Percentiles rank a stretch among this genome's conserved stretches.
phyloP scores from a whole-genome alignment of 2,888 invertebrate species.

The Hedychridium roseum region DNA sequence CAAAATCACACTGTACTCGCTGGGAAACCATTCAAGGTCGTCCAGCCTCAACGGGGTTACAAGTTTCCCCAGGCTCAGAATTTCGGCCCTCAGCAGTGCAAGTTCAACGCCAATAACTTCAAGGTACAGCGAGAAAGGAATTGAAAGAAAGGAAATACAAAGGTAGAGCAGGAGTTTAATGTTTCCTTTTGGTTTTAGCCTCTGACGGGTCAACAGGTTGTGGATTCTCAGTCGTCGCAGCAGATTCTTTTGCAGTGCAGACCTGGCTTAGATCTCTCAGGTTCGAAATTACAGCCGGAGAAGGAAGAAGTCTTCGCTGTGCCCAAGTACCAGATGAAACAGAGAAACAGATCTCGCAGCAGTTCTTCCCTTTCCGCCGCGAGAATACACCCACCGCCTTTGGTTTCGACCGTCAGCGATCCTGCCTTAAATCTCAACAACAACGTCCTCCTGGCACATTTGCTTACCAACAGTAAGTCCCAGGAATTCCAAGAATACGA shows the following conservation, averaged over 20 bases:
- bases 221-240: constrained; percentile 31
- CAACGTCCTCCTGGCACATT: constrained; percentile 83
- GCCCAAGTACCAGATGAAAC: constrained; percentile 64
- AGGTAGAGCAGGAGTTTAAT: no score
- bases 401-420: constrained; percentile 80
- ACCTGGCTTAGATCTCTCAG: constrained; percentile 54
- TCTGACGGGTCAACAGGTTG: neutral
- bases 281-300: constrained; percentile 50
- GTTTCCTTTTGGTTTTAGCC: no score
- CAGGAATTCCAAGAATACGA: neutral
- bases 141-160: no score
- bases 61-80: constrained; percentile 52
- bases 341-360: constrained; percentile 67
- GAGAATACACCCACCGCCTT: constrained; percentile 68
- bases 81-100: constrained; percentile 54
- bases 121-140: no score
- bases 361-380: constrained; percentile 66
- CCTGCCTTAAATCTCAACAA: constrained; percentile 73
- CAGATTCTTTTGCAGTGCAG: constrained; percentile 55
- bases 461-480: constrained; percentile 79
- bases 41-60: constrained; percentile 53
- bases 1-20: no score
- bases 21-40: constrained; percentile 51
- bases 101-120: constrained; percentile 48
- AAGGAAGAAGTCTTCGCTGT: constrained; percentile 64